These are phyloP conservation scores for Tenebrio molitor DNA, from an alignment of 1,140 invertebrate species.

Conservation along the genomic window DNA sequence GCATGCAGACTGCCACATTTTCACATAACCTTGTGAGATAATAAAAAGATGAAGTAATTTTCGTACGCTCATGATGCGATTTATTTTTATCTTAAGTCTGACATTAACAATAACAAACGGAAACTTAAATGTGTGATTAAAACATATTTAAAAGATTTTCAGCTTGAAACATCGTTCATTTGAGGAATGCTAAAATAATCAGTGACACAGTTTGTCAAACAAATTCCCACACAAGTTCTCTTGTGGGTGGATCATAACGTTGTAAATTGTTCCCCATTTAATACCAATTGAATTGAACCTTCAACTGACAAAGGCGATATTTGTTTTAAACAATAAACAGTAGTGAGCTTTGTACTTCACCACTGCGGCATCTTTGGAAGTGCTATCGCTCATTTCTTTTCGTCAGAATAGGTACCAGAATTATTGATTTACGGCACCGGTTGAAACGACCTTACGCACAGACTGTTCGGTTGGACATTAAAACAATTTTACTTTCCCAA, in stretches of 20 bases:
- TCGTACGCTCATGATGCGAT: no score
- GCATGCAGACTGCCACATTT: background rate
- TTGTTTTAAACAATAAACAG: conserved; percentile 3
- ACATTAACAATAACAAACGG: no score
- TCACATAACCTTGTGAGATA: background rate
- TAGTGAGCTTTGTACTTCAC: background rate
- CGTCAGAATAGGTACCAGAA: background rate
- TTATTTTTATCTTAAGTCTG: no score
- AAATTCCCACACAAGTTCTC: background rate
- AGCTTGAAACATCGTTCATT: background rate
- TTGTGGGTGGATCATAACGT: conserved; percentile 6
- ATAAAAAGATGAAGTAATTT: no score
- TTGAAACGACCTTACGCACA: background rate
- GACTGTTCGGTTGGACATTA: background rate
- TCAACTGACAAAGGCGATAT: background rate
- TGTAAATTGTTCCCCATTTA: background rate
- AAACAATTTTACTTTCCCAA: background rate
- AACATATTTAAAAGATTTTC: background rate
- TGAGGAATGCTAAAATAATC: background rate
- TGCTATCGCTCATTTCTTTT: background rate
- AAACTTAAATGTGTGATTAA: background rate
- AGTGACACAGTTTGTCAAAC: no score
- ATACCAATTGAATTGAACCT: background rate
- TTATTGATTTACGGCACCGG: background rate
- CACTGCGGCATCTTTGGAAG: background rate